Percentiles rank a stretch among this genome's conserved stretches.
These are phyloP conservation scores for Tupiocoris notatus DNA, from an alignment of 2,888 invertebrate genomes.

Conservation along the genomic window DNA sequence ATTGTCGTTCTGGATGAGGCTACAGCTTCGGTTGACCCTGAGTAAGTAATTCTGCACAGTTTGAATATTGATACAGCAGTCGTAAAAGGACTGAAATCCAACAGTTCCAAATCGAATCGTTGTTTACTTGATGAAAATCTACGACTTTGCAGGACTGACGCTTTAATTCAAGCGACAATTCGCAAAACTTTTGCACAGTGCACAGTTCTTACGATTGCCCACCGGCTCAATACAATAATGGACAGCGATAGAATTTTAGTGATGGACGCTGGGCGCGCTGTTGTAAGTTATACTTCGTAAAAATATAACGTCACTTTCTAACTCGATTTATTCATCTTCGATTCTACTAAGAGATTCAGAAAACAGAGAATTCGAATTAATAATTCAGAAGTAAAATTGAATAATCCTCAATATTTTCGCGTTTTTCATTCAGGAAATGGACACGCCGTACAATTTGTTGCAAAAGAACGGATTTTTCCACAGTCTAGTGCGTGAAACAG, in stretches of 20 bases:
- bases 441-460: slow-evolving; percentile 69
- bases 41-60: too few species aligned
- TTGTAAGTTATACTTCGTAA: too few species aligned
- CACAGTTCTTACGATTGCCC: slow-evolving; percentile 83
- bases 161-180: slow-evolving; percentile 74
- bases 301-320: too few species aligned
- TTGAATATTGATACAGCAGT: too few species aligned
- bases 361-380: background rate
- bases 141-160: slow-evolving; percentile 65
- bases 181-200: slow-evolving; percentile 71
- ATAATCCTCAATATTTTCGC: too few species aligned
- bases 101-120: too few species aligned
- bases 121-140: background rate
- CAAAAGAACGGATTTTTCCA: slow-evolving; percentile 63
- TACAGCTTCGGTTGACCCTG: slow-evolving; percentile 67
- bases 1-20: slow-evolving; percentile 68
- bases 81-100: too few species aligned
- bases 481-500: slow-evolving; percentile 68
- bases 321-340: too few species aligned
- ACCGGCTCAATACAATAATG: slow-evolving; percentile 82
- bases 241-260: slow-evolving; percentile 75
- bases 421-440: slow-evolving; percentile 62
- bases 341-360: too few species aligned
- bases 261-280: slow-evolving; percentile 59
- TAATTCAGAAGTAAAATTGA: background rate